Evolutionary conservation across 30 jellyfish, hydroid and myxozoan species (phyloP), one percentile per base, ranked within the genome.

Genomic region (Nemopilema nomurai): DNA sequence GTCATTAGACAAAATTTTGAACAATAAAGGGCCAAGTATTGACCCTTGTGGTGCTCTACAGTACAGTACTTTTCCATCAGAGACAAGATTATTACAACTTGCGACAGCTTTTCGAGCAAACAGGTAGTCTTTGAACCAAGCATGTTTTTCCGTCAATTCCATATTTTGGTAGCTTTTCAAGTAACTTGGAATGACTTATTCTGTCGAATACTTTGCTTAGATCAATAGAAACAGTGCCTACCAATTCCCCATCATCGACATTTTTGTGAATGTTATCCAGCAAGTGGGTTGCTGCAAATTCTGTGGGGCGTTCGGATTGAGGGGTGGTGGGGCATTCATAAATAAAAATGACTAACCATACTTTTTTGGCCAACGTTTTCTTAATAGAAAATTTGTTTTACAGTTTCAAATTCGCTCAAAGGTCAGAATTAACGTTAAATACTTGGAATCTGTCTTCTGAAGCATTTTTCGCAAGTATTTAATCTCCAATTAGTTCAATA

Each of bases 11-110:
- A 76, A 76, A 1, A 62, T 51, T 27, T 32, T 67, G 84, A 81
- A 81, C 63, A 81, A 69, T 49, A 81, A 81, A 70, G 74, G 74
- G 77, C 90, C 90, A 81, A 66, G 90, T 33, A 70, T 67, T 67
- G 90, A 81, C 76, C 90, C 82, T 81, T 81, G 83, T 81, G 90
- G 90, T 72, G 70, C 90, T 81, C 90, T 63, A 69, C 62, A 16
- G 90, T 66, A 81, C 53, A 81, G 41, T 66, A 66, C 90, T 81
- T 79, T 65, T 22, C 68, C 84, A 41, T 67, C 84, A 18, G 84
- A 41, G 90, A 75, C 88, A 85, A 51, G 27, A 30, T 74, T 41
- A 65, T 85, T 74, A 82, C 62, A 85, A 49, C 75, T 85, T 62
- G 74, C 83, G 76, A 85, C 93, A 73, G 88, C 88, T 41, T 83